Base-by-base conservation (phyloP, 2,888 invertebrate species). In the Hypena proboscidalis region DNA sequence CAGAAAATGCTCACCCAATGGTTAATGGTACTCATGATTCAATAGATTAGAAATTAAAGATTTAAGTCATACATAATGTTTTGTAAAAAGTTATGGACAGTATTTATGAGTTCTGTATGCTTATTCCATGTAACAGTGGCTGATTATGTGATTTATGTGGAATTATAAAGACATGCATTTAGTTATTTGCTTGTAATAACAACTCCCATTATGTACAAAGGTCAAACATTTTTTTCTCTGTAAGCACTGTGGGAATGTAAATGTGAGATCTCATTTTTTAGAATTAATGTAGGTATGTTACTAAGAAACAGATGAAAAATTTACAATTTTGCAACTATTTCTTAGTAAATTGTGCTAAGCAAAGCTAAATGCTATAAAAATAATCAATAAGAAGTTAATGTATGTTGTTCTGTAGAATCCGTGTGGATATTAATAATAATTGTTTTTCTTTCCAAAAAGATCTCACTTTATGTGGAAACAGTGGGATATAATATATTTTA, bases 391-490 rank as follows among this genome's bases (percentile, higher is more conserved):
- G n/a, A n/a, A n/a, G n/a, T n/a, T n/a, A n/a, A n/a, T n/a, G n/a
- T n/a, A n/a, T n/a, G n/a, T 62, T 49, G 43, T 70, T 76, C 75
- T 82, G 77, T 83, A 81, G 82, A 81, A 70, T 79, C 77, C 72
- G 49, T 69, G 68, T 74, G 79, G 78, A 83, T 82, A 80, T 83
- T 51, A 61, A 61, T 55, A 58, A 65, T 44, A 67, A 62, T 61
- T 51, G 59, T 44, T 66, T 62, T 51, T 61, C 58, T 68, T 80
- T 75, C 68, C 70, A 70, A 54, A 54, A 56, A 70, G 83, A 80
- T 85, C 84, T 87, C 86, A 81, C 83, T 79, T 84, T 85, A 85
- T 84, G 71, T 85, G 82, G 56, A 60, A 68, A 69, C 80, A 80
- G 81, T 78, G 67, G 57, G 61, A 58, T 54, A 42, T 66, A 59